Evolutionary conservation across 2,797 vertebrate species (phyloP), one percentile per base, ranked within the genome.

Genomic region (Acrocephalus scirpaceus): DNA sequence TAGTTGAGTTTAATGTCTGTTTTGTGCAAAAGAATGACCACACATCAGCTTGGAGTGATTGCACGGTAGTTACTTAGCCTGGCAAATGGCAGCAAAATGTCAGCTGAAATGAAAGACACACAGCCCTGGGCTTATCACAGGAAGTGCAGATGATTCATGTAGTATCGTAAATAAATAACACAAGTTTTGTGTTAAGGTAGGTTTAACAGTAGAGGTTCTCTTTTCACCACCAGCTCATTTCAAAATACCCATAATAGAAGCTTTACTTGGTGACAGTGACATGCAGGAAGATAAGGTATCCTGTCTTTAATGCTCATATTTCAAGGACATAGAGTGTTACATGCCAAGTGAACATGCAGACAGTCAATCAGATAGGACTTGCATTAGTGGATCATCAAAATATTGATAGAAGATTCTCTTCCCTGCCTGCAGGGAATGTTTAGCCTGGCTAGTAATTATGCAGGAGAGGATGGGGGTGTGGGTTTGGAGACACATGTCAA

Each of bases 71-170:
- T 97, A 97, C 96, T 98, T 98, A 98, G 95, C 94, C 94, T 96
- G 93, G 96, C 83, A 98, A 98, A 98, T 97, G 91, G 97, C 95
- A 98, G 96, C 77, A 96, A 98, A 98, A 98, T 98, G 97, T 97
- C 98, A 98, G 86, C 92, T 96, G 95, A 97, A 98, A 97, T 98
- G 97, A 98, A 98, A 98, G 98, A 97, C 96, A 96, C 96, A 97
- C 96, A 97, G 97, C 96, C 96, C 82, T 97, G 79, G 96, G 96
- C 97, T 98, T 98, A 98, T 98, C 98, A 97, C 96, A 97, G 94
- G 97, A 98, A 97, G 96, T 93, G 92, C 94, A 97, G 97, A 97
- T 98, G 98, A 98, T 98, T 97, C 97, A 97, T 98, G 97, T 98
- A 98, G 92, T 97, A 96, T 95, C 38, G 91, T 98, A 98, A 98